phyloP scores from a whole-genome alignment of 2,797 vertebrate genomes.

The Enteromius unitaeniatus region DNA sequence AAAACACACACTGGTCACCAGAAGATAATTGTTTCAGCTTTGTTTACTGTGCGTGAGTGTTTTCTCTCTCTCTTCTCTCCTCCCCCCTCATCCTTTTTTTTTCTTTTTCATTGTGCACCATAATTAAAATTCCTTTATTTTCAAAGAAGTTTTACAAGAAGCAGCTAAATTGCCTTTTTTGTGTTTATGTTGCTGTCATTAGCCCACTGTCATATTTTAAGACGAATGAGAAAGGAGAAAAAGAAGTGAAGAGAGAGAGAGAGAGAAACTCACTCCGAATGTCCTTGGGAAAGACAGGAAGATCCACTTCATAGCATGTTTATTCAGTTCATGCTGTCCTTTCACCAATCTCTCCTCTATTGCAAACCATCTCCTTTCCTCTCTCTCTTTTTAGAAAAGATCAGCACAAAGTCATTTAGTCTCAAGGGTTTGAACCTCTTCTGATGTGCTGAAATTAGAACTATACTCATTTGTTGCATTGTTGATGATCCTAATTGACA shows the following conservation, averaged over 20 bases:
- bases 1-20: slow-evolving; percentile 91
- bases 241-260: slow-evolving; percentile 61
- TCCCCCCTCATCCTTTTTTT: slow-evolving; percentile 82
- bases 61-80: slow-evolving; percentile 79
- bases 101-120: slow-evolving; percentile 82
- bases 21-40: slow-evolving; percentile 95
- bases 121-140: slow-evolving; percentile 89
- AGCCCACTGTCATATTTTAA: slow-evolving; percentile 71
- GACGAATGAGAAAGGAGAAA: slow-evolving; percentile 66
- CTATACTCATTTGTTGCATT: slow-evolving; percentile 38
- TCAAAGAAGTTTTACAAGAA: slow-evolving; percentile 85
- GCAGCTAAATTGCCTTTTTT: slow-evolving; percentile 84
- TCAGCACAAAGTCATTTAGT: slow-evolving; percentile 42
- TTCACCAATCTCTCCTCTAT: slow-evolving; percentile 43
- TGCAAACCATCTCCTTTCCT: slow-evolving; percentile 33
- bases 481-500: slow-evolving; percentile 40
- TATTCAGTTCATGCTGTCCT: slow-evolving; percentile 47
- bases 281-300: slow-evolving; percentile 79
- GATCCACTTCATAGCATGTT: slow-evolving; percentile 75
- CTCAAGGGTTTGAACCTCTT: slow-evolving; percentile 50
- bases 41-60: slow-evolving; percentile 92
- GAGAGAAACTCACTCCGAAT: slow-evolving; percentile 66
- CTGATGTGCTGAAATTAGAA: slow-evolving; percentile 33
- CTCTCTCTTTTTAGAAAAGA: slow-evolving; percentile 32
- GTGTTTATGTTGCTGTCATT: slow-evolving; percentile 82